Evolutionary conservation across 1,140 invertebrate genomes (phyloP).

Genomic region (Brachionus koreanus): DNA sequence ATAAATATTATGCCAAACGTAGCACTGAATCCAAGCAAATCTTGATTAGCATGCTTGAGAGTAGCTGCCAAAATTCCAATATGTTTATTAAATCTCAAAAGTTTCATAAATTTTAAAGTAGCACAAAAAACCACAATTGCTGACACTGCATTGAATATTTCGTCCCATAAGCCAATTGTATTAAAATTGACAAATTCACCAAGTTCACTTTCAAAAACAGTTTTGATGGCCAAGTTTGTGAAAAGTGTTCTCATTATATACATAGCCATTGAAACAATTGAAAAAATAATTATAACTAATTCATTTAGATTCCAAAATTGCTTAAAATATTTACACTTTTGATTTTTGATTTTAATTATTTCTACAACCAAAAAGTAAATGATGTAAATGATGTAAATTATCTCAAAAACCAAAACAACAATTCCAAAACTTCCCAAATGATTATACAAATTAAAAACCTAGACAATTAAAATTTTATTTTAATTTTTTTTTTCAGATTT

Average conservation of each 20-base stretch:
- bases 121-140: conserved; percentile 60
- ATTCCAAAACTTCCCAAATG: conserved; percentile 57
- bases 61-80: conserved; percentile 57
- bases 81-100: conserved; percentile 60
- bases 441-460: conserved; percentile 56
- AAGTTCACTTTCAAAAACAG: conserved; percentile 54
- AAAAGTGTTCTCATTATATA: conserved; percentile 59
- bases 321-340: conserved; percentile 58
- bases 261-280: conserved; percentile 58
- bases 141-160: conserved; percentile 59
- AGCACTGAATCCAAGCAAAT: conserved; percentile 54
- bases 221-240: conserved; percentile 55
- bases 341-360: conserved; percentile 51
- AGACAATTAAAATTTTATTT: neutral
- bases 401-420: conserved; percentile 54
- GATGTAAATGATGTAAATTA: conserved; percentile 53
- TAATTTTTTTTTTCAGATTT: neutral
- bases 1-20: conserved; percentile 56
- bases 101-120: conserved; percentile 61
- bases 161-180: conserved; percentile 60
- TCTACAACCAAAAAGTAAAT: conserved; percentile 55
- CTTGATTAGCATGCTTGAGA: conserved; percentile 49
- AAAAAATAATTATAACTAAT: conserved; percentile 56
- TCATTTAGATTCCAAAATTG: conserved; percentile 61
- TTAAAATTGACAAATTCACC: conserved; percentile 62